Evolutionary conservation across 64 coral and sea anemone genomes (phyloP).

Genomic region (Pachyseris speciosa): DNA sequence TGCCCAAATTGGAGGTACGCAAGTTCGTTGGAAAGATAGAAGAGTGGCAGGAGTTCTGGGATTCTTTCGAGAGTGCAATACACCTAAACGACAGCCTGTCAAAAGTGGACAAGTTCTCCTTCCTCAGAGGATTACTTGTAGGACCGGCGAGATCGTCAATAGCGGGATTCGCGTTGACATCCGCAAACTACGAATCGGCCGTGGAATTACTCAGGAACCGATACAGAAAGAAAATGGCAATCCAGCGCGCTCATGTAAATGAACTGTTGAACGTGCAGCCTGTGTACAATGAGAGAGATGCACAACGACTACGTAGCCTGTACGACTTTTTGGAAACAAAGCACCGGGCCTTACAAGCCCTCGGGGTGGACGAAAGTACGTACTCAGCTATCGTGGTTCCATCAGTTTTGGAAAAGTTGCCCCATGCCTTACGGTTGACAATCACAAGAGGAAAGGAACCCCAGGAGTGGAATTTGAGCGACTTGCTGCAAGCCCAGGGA

Average conservation of each 20-base stretch:
- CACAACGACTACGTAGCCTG: neutral
- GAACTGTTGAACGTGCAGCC: slow-evolving; percentile 7
- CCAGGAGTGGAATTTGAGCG: neutral
- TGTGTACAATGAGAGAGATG: slow-evolving; percentile 17
- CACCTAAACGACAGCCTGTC: too few relatives aligned
- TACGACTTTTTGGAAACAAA: slow-evolving; percentile 58
- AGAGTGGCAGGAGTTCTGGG: too few relatives aligned
- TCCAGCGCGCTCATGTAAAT: neutral
- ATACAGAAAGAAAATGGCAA: too few relatives aligned
- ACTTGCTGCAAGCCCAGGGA: neutral
- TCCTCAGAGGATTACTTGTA: neutral
- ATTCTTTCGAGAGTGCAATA: too few relatives aligned
- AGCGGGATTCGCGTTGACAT: too few relatives aligned
- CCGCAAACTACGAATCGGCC: too few relatives aligned
- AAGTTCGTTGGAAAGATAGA: slow-evolving; percentile 20
- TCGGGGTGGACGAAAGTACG: slow-evolving; percentile 14
- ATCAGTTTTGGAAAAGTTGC: slow-evolving; percentile 16
- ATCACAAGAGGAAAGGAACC: slow-evolving; percentile 23
- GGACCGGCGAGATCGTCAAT: slow-evolving; percentile 58
- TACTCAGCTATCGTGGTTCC: slow-evolving; percentile 50
- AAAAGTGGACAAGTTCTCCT: slow-evolving; percentile 17
- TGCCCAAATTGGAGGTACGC: slow-evolving; percentile 33
- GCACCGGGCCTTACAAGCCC: slow-evolving; percentile 39
- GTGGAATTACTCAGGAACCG: too few relatives aligned
- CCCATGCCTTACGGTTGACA: slow-evolving; percentile 1